These are phyloP conservation scores for Burhinus bistriatus DNA, from an alignment of 2,113 vertebrate species.

Conservation along the genomic window DNA sequence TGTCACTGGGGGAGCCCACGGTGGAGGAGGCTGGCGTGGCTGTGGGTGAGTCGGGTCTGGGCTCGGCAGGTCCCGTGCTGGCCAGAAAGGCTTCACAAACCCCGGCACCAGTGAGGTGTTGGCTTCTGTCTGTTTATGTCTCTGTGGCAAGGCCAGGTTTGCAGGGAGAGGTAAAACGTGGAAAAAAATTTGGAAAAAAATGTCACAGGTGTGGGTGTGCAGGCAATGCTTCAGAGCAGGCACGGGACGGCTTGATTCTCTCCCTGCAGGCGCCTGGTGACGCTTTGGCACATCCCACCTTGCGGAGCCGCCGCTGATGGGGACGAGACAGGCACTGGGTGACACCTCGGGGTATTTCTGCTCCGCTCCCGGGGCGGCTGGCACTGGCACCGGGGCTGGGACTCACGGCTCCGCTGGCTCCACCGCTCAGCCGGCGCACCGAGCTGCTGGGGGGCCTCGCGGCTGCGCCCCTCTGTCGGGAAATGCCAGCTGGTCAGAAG, in stretches of 20 bases:
- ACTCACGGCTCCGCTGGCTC: too few species aligned
- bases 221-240: neutral
- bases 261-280: accelerated
- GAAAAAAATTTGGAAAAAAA: accelerated
- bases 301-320: accelerated
- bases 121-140: neutral
- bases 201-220: accelerated
- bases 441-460: neutral
- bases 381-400: neutral
- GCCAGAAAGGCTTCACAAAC: accelerated
- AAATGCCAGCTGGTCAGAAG: neutral
- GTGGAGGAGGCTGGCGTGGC: neutral
- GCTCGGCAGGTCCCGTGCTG: neutral
- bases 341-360: neutral
- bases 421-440: accelerated
- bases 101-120: accelerated
- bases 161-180: neutral
- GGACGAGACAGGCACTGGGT: accelerated
- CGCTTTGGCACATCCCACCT: accelerated
- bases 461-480: accelerated
- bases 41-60: accelerated
- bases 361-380: accelerated
- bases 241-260: accelerated
- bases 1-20: accelerated
- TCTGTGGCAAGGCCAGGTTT: neutral